These are phyloP conservation scores for Spilogale gracilis DNA, from an alignment of 2,113 vertebrate genomes.

Conservation along the genomic window DNA sequence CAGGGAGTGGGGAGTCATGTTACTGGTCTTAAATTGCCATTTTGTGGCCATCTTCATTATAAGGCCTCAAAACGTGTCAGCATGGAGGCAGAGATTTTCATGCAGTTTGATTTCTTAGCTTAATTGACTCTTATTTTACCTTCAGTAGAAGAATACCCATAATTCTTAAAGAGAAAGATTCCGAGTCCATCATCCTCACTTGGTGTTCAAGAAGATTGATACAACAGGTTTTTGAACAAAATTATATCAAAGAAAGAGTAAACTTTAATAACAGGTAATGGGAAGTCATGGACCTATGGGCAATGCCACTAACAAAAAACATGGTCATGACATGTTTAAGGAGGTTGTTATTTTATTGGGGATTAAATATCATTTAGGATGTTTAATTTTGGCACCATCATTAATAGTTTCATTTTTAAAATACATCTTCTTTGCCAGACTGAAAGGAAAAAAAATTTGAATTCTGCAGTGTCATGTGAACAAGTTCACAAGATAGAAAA, in stretches of 20 bases:
- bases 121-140: neutral
- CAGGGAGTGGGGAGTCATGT: neutral
- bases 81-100: neutral
- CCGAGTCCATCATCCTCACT: neutral
- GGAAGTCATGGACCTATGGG: neutral
- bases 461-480: neutral
- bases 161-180: neutral
- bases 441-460: constrained; percentile 36
- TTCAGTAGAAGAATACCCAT: constrained; percentile 24
- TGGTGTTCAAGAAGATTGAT: neutral
- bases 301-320: neutral
- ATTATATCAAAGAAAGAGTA: neutral
- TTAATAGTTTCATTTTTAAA: constrained; percentile 41
- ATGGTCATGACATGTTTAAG: neutral
- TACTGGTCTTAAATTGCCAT: constrained; percentile 31
- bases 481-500: neutral
- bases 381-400: neutral
- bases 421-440: constrained; percentile 17
- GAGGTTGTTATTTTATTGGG: neutral
- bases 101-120: neutral
- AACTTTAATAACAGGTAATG: constrained; percentile 42
- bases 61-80: neutral
- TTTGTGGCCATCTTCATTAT: neutral
- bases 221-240: constrained; percentile 1
- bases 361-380: neutral